These are phyloP conservation scores for Drosophila malerkotliana DNA, from an alignment of 1,140 invertebrate species.

Conservation along the genomic window DNA sequence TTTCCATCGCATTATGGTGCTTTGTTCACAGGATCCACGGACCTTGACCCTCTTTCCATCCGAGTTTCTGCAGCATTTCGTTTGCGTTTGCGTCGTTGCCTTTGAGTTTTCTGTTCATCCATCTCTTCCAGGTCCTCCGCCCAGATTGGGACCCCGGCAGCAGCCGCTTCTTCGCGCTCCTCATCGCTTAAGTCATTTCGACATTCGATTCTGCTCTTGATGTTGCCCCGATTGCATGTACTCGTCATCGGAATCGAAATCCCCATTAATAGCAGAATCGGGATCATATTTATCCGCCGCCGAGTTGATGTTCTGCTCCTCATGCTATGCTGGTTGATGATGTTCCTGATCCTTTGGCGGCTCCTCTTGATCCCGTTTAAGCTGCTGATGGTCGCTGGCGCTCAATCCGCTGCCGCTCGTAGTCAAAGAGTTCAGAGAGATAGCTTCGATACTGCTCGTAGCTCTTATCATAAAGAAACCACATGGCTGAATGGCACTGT, in stretches of 20 bases:
- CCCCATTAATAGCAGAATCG: constrained; percentile 79
- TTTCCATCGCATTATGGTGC: too few species aligned
- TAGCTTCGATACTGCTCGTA: constrained; percentile 89
- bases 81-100: constrained; percentile 80
- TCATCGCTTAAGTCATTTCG: constrained; percentile 79
- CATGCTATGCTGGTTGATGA: constrained; percentile 31
- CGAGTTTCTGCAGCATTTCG: constrained; percentile 96
- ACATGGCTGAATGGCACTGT: too few species aligned
- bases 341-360: constrained; percentile 22
- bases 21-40: constrained; percentile 94
- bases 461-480: constrained; percentile 89
- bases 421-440: constrained; percentile 86
- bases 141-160: constrained; percentile 15
- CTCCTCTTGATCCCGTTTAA: constrained; percentile 46
- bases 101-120: constrained; percentile 84
- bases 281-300: constrained; percentile 83
- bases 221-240: constrained; percentile 83
- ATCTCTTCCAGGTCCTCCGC: constrained; percentile 33
- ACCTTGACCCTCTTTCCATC: constrained; percentile 97
- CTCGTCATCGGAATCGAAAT: constrained; percentile 83
- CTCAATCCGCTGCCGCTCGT: constrained; percentile 69
- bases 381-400: constrained; percentile 57
- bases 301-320: constrained; percentile 63
- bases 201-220: constrained; percentile 79
- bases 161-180: constrained; percentile 67